Evolutionary conservation across 2,113 vertebrate species (phyloP).

Genomic region (Festucalex cinctus): DNA sequence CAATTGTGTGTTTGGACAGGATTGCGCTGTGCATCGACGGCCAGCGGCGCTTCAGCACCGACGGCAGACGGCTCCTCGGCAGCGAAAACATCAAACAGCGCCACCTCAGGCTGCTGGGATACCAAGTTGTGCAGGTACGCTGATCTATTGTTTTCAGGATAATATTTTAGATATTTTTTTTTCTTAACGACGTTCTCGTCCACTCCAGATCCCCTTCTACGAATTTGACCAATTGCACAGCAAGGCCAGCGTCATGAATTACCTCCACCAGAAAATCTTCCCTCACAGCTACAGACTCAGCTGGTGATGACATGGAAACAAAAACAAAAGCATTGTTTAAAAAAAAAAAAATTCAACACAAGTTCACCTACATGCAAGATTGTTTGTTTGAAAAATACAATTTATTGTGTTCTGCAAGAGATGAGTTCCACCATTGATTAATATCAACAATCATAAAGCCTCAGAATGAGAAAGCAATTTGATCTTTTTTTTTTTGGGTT

Average conservation of each 20-base stretch:
- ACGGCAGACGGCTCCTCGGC: conserved; percentile 77
- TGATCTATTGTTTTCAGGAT: not conserved
- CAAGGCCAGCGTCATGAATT: conserved; percentile 70
- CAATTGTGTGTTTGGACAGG: conserved; percentile 51
- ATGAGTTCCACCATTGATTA: not conserved
- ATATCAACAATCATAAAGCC: conserved; percentile 11
- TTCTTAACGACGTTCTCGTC: not conserved
- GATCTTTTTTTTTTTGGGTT: conserved; percentile 9
- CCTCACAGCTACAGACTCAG: conserved; percentile 68
- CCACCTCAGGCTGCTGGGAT: conserved; percentile 85
- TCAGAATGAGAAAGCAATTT: conserved; percentile 9
- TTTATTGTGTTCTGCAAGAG: conserved; percentile 55
- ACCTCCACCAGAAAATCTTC: conserved; percentile 88
- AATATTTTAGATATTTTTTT: not conserved
- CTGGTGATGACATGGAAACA: conserved; percentile 59
- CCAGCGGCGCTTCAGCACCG: conserved; percentile 79
- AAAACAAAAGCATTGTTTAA: rapidly evolving
- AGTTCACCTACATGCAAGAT: too few relatives aligned
- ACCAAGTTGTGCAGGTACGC: conserved; percentile 86
- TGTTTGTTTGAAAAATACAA: conserved; percentile 75
- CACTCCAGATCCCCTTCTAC: conserved; percentile 82
- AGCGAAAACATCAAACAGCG: conserved; percentile 87
- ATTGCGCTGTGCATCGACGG: conserved; percentile 87
- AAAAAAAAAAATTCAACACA: too few relatives aligned
- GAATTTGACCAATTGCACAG: conserved; percentile 75